phyloP scores from a whole-genome alignment of 2,113 vertebrate genomes.

The Tiliqua scincoides region DNA sequence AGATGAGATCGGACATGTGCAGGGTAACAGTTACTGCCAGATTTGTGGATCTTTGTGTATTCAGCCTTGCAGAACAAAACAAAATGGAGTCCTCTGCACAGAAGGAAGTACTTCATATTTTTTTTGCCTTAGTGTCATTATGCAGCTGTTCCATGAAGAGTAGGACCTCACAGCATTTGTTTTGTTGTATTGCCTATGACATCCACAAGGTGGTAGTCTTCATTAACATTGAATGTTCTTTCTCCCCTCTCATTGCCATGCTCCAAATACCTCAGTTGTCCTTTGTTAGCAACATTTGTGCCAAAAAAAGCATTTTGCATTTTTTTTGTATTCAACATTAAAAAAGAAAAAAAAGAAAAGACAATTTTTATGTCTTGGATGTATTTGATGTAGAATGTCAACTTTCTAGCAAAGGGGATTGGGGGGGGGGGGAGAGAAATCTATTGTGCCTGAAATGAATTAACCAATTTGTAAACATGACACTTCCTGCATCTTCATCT shows the following conservation, averaged over 20 bases:
- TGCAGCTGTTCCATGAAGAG: background rate
- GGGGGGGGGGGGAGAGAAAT: background rate
- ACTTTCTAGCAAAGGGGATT: background rate
- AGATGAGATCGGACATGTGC: too few relatives aligned
- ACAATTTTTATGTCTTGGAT: background rate
- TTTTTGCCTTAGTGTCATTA: background rate
- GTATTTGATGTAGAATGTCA: background rate
- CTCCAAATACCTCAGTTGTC: background rate
- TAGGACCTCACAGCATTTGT: background rate
- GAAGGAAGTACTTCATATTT: constrained; percentile 11
- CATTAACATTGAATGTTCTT: constrained; percentile 51
- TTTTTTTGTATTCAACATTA: background rate
- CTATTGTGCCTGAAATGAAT: constrained; percentile 25
- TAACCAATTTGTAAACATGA: constrained; percentile 29
- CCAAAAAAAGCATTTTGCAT: background rate
- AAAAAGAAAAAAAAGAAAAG: background rate
- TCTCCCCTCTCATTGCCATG: background rate
- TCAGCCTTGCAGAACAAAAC: background rate
- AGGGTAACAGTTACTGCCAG: too few relatives aligned
- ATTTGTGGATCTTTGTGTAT: background rate
- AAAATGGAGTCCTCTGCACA: background rate
- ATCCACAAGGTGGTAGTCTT: constrained; percentile 71
- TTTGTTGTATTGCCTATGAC: constrained; percentile 3
- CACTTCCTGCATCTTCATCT: constrained; percentile 13
- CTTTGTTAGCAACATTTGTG: constrained; percentile 26